Conservation (phyloP, 1,140 invertebrate species). For the Solenopsis fugax region DNA sequence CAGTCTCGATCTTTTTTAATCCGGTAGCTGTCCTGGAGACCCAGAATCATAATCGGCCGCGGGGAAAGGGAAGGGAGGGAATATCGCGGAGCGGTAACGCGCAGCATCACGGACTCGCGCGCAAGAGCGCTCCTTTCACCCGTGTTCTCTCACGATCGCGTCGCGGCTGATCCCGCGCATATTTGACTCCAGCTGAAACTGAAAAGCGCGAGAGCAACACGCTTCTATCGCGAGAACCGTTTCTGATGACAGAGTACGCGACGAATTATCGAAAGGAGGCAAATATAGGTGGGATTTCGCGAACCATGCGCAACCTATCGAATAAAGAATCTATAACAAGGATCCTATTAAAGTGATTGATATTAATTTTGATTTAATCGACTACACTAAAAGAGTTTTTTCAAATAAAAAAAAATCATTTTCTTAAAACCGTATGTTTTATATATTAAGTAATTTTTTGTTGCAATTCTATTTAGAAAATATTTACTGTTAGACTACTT, state of each 20-base stretch:
- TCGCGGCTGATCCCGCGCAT: constrained; percentile 71
- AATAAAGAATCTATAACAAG: background rate
- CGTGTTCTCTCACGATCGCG: constrained; percentile 77
- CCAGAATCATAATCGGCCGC: constrained; percentile 20
- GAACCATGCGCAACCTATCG: background rate
- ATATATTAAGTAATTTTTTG: too few relatives aligned
- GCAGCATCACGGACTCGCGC: constrained; percentile 74
- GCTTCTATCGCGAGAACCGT: background rate
- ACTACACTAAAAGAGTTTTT: too few relatives aligned
- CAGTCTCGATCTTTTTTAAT: background rate
- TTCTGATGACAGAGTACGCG: constrained; percentile 25
- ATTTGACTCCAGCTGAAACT: constrained; percentile 68
- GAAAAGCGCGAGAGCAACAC: constrained; percentile 70
- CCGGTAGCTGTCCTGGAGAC: constrained; percentile 1
- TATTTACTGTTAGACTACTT: too few relatives aligned
- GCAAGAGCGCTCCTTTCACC: constrained; percentile 80
- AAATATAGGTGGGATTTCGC: background rate
- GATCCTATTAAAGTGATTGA: background rate
- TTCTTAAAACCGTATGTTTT: too few relatives aligned
- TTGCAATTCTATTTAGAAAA: too few relatives aligned
- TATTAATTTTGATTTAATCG: too few relatives aligned
- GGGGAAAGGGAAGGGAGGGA: background rate
- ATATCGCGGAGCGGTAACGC: background rate
- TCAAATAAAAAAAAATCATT: too few relatives aligned
- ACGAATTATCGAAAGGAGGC: constrained; percentile 2